These are phyloP conservation scores for Zootermopsis nevadensis DNA, from an alignment of 2,888 invertebrate species.

Conservation along the genomic window DNA sequence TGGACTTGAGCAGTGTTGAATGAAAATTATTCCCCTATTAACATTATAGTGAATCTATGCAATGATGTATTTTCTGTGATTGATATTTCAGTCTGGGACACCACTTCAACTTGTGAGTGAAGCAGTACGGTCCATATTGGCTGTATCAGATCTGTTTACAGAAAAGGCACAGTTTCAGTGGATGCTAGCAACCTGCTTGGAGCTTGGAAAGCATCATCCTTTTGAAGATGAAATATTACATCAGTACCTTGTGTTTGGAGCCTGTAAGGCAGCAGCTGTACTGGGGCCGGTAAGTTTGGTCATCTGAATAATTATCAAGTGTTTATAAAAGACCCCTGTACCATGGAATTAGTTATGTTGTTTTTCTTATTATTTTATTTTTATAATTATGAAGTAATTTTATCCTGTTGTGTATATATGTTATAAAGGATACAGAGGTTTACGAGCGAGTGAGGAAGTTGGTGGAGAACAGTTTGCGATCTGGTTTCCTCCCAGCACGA, in stretches of 20 bases:
- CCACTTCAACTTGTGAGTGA: conserved; percentile 67
- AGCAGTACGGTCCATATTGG: conserved; percentile 74
- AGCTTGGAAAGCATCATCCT: conserved; percentile 71
- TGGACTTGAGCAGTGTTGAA: not conserved
- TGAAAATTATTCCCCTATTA: not conserved
- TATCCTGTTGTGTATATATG: no score
- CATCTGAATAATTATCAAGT: no score
- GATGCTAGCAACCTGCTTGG: conserved; percentile 79
- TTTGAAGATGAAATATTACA: conserved; percentile 81
- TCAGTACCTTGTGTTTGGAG: conserved; percentile 75
- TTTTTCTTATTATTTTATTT: no score
- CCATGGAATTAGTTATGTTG: no score
- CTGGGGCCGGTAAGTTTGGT: conserved; percentile 67
- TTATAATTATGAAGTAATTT: no score
- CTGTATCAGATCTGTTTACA: conserved; percentile 80
- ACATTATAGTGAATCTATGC: conserved; percentile 59
- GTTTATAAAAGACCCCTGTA: no score
- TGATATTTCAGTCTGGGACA: conserved; percentile 60
- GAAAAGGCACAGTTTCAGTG: conserved; percentile 82
- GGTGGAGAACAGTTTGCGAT: conserved; percentile 71
- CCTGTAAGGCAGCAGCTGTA: conserved; percentile 76
- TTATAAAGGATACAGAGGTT: conserved; percentile 67
- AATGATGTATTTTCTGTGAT: conserved; percentile 22
- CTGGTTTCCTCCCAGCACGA: conserved; percentile 71
- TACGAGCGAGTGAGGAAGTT: conserved; percentile 72